Evolutionary conservation across 2,113 vertebrate genomes (phyloP).

Genomic region (Xyrauchen texanus): DNA sequence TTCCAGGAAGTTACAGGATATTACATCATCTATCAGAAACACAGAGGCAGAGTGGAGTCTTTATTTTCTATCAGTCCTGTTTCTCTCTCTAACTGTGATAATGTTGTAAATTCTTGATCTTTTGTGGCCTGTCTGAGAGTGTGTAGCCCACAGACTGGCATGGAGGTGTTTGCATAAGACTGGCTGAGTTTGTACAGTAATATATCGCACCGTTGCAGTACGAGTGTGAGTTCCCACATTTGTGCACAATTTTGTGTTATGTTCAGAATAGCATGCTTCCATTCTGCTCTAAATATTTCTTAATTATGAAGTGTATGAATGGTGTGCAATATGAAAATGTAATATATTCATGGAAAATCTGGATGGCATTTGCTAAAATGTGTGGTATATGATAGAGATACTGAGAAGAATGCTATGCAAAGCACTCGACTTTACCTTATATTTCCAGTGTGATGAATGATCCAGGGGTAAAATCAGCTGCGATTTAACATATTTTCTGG

Average conservation of each 20-base stretch:
- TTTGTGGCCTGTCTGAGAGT: background rate
- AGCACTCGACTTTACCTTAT: too few species aligned
- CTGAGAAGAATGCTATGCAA: too few species aligned
- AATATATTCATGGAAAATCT: too few species aligned
- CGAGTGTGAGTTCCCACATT: slow-evolving; percentile 1
- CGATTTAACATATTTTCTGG: too few species aligned
- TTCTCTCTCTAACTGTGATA: background rate
- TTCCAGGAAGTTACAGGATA: slow-evolving; percentile 2
- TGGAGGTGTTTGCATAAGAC: background rate
- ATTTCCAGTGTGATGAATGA: too few species aligned
- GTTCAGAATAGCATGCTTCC: background rate
- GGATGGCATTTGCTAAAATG: too few species aligned
- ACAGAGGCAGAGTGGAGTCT: background rate
- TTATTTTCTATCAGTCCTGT: background rate
- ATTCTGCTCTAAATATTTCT: background rate
- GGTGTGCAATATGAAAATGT: too few species aligned
- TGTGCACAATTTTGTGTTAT: slow-evolving; percentile 2
- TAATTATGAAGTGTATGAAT: background rate
- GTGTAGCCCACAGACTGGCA: background rate
- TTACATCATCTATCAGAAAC: slow-evolving; percentile 43
- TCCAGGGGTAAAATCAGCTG: too few species aligned
- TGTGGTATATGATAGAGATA: too few species aligned
- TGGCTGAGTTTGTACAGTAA: background rate
- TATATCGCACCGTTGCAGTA: background rate
- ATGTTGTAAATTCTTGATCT: slow-evolving; percentile 14